Conservation (phyloP, 2,113 vertebrate genomes). For the Epinephelus fuscoguttatus region DNA sequence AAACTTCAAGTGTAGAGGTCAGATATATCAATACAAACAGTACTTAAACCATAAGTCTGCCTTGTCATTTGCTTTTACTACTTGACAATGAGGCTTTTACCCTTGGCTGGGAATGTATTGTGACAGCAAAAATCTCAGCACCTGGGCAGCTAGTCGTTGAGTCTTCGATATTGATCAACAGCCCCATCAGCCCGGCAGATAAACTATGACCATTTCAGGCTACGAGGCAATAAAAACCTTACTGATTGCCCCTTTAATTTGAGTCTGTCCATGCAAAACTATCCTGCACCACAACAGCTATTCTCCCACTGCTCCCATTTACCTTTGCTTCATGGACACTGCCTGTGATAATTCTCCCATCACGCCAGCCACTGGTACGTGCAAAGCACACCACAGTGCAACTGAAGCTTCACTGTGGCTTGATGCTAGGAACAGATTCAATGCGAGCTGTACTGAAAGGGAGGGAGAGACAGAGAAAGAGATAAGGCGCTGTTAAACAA, state of each 20-base stretch:
- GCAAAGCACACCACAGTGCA: conserved; percentile 12
- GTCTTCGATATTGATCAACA: conserved; percentile 3
- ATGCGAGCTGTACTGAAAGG: neutral
- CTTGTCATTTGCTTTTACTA: neutral
- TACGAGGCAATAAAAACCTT: conserved; percentile 15
- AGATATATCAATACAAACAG: neutral
- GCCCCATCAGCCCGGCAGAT: neutral
- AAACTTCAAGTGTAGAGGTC: neutral
- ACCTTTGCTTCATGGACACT: conserved; percentile 25
- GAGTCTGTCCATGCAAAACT: conserved; percentile 7
- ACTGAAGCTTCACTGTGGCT: conserved; percentile 14
- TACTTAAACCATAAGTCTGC: neutral
- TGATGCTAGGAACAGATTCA: conserved; percentile 15
- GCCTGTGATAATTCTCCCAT: conserved; percentile 41
- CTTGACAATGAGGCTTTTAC: neutral
- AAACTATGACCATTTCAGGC: conserved; percentile 8
- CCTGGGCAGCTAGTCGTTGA: neutral
- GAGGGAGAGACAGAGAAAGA: neutral
- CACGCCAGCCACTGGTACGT: conserved; percentile 17
- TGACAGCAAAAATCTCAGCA: conserved; percentile 3
- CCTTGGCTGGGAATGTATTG: neutral
- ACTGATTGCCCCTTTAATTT: conserved; percentile 11
- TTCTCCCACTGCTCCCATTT: conserved; percentile 20
- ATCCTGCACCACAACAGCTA: neutral
- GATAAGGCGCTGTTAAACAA: conserved; percentile 34